These are phyloP conservation scores for Drosophila niveifrons DNA, from an alignment of 2,888 invertebrate species.

Conservation along the genomic window DNA sequence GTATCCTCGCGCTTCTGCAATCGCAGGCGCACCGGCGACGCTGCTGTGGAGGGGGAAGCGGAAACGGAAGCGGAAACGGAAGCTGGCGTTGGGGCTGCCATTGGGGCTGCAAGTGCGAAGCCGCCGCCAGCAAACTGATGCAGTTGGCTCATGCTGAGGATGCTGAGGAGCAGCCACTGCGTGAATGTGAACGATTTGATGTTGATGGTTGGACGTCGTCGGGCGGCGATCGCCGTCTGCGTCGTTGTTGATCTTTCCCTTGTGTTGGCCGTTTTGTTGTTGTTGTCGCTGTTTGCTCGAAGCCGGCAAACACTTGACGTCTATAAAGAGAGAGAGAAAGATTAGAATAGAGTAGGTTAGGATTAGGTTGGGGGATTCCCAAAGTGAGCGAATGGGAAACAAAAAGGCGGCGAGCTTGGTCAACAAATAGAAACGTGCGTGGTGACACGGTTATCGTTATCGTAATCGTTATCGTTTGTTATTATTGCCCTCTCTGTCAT, in stretches of 20 bases:
- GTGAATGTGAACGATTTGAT: neutral
- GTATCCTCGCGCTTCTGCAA: slow-evolving; percentile 51
- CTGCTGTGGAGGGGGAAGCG: neutral
- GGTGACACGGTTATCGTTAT: slow-evolving; percentile 49
- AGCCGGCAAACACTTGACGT: slow-evolving; percentile 78
- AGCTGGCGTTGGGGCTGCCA: slow-evolving; percentile 5
- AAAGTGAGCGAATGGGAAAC: slow-evolving; percentile 13
- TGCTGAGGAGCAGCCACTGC: slow-evolving; percentile 30
- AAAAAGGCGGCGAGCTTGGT: neutral
- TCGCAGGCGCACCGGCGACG: slow-evolving; percentile 32
- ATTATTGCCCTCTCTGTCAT: slow-evolving; percentile 25
- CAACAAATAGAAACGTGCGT: slow-evolving; percentile 35
- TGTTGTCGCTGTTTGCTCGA: slow-evolving; percentile 62
- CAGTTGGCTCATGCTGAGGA: slow-evolving; percentile 62
- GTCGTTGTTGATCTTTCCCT: slow-evolving; percentile 36
- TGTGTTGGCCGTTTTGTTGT: slow-evolving; percentile 81
- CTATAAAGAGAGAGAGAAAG: slow-evolving; percentile 20
- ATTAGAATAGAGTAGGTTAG: neutral
- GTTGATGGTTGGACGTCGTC: slow-evolving; percentile 40
- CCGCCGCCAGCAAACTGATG: slow-evolving; percentile 39
- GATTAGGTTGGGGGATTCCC: slow-evolving; percentile 5
- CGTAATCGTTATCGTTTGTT: slow-evolving; percentile 55
- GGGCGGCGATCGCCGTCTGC: slow-evolving; percentile 43
- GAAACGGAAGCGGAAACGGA: too few species aligned
- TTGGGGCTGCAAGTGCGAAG: neutral